Percentiles rank a stretch among this genome's conserved stretches.
Evolutionary conservation across 2,888 invertebrate genomes (phyloP).

Genomic region (Exephanes ischioxanthus): DNA sequence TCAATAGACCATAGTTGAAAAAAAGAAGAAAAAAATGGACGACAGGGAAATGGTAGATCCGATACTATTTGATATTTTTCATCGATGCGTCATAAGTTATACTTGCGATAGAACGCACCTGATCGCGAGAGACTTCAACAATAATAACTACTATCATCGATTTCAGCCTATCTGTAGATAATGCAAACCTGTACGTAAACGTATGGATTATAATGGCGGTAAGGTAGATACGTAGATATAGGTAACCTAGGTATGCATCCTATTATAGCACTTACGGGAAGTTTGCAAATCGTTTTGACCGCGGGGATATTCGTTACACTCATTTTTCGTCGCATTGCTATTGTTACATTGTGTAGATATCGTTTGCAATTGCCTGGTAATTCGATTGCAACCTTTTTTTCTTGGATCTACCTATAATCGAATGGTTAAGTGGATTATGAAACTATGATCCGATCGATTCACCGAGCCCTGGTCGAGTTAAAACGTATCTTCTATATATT

Average conservation of each 20-base stretch:
- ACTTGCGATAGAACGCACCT: neutral
- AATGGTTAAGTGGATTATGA: neutral
- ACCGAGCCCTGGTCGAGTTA: neutral
- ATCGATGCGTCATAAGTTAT: neutral
- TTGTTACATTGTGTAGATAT: neutral
- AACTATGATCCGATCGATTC: neutral
- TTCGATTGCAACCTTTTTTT: neutral
- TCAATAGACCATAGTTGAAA: neutral
- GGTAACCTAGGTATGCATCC: neutral
- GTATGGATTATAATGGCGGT: neutral
- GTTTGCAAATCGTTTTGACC: constrained; percentile 1
- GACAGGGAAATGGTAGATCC: neutral
- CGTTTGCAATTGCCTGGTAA: neutral
- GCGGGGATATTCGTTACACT: constrained; percentile 5
- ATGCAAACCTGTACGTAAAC: neutral
- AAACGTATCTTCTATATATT: neutral
- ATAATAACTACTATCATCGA: constrained; percentile 9
- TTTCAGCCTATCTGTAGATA: constrained; percentile 19
- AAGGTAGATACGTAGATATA: neutral
- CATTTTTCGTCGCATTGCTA: neutral
- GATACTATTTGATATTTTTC: neutral
- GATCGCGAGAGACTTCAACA: neutral
- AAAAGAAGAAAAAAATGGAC: neutral
- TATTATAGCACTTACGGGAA: neutral
- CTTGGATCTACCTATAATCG: neutral